These are phyloP conservation scores for Melanotaenia duboulayi DNA, from an alignment of 2,113 vertebrate species.

Conservation along the genomic window DNA sequence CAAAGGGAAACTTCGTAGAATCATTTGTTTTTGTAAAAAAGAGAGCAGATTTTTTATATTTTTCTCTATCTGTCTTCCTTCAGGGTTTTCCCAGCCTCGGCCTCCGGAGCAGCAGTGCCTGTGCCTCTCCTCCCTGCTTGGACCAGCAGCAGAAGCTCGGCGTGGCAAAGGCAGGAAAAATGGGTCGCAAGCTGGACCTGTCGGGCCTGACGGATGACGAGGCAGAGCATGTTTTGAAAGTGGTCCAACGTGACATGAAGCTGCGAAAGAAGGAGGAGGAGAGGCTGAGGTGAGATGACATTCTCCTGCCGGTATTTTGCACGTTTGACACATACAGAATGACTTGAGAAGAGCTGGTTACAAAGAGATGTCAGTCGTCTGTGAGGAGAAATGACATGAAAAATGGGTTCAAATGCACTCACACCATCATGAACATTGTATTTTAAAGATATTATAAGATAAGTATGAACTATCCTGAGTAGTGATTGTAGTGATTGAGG, in stretches of 20 bases:
- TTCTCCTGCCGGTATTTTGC: neutral
- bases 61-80: neutral
- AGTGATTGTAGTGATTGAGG: too few species aligned
- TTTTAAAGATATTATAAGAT: too few species aligned
- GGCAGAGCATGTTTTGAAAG: constrained; percentile 94
- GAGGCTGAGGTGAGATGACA: constrained; percentile 88
- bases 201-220: constrained; percentile 93
- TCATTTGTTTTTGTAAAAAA: neutral
- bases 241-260: constrained; percentile 95
- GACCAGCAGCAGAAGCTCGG: constrained; percentile 43
- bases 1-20: neutral
- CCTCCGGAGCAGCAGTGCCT: constrained; percentile 59
- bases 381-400: constrained; percentile 28
- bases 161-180: constrained; percentile 69
- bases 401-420: neutral
- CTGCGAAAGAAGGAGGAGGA: constrained; percentile 95
- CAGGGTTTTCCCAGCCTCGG: constrained; percentile 70
- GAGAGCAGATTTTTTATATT: neutral
- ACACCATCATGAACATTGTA: too few species aligned
- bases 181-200: constrained; percentile 97
- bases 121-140: constrained; percentile 30
- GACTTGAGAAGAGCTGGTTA: constrained; percentile 20
- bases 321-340: constrained; percentile 16
- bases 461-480: too few species aligned
- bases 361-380: constrained; percentile 1